A percentile compares a stretch with the other conserved stretches of the same genome.
These are phyloP conservation scores for Papilio dardanus DNA, from an alignment of 1,140 invertebrate species.

Conservation along the genomic window DNA sequence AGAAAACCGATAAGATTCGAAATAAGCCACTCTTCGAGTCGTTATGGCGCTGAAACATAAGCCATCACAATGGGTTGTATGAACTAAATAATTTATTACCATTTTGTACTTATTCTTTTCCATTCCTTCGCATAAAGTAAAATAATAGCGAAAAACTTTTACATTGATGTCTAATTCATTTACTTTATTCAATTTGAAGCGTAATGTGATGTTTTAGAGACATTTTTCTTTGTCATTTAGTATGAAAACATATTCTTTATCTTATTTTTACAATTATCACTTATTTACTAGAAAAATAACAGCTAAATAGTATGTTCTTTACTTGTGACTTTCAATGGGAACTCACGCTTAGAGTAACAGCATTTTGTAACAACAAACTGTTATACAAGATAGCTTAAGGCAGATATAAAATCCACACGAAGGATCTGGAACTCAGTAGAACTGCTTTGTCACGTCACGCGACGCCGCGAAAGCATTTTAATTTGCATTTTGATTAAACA, in stretches of 20 bases:
- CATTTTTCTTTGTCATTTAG: too few relatives aligned
- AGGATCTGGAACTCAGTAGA: conserved; percentile 43
- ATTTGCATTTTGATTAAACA: conserved; percentile 75
- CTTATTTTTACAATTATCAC: too few relatives aligned
- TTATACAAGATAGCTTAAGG: conserved; percentile 42
- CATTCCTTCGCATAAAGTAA: not conserved
- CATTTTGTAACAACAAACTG: conserved; percentile 38
- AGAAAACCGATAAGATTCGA: conserved; percentile 48
- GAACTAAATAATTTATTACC: conserved; percentile 3
- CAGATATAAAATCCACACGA: conserved; percentile 60
- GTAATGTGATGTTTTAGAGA: not conserved
- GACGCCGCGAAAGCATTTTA: conserved; percentile 56
- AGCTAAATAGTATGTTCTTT: too few relatives aligned
- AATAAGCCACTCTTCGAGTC: conserved; percentile 40
- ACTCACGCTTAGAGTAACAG: not conserved
- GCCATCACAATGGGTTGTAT: not conserved
- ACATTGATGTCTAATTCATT: not conserved
- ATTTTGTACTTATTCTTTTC: not conserved
- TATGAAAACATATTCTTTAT: too few relatives aligned
- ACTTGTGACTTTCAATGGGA: not conserved
- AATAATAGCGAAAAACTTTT: not conserved
- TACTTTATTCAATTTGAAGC: not conserved
- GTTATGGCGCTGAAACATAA: conserved; percentile 31
- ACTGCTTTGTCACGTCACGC: conserved; percentile 66
- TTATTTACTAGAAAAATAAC: too few relatives aligned